These are phyloP conservation scores for Glyptemys insculpta DNA, from an alignment of 2,797 vertebrate species.

Conservation along the genomic window DNA sequence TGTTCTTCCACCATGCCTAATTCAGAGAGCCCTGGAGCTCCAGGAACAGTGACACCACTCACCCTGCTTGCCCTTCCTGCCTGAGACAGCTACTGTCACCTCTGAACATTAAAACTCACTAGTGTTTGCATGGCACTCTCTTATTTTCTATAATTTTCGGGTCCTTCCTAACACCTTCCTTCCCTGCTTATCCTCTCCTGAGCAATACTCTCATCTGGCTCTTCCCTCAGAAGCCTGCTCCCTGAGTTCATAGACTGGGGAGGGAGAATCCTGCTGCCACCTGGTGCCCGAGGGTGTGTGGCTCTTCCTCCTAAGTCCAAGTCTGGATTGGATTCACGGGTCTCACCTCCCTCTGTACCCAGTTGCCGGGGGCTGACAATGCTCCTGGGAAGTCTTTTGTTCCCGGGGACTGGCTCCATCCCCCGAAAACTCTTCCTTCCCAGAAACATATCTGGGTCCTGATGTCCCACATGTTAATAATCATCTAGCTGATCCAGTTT, in stretches of 20 bases:
- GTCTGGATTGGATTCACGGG: neutral
- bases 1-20: neutral
- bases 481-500: neutral
- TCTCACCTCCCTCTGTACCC: neutral
- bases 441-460: neutral
- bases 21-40: neutral
- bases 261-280: neutral
- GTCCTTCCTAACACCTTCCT: neutral
- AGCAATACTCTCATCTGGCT: neutral
- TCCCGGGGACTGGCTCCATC: neutral
- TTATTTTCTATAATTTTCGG: neutral
- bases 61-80: neutral
- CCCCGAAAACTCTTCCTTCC: neutral
- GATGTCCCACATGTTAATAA: neutral
- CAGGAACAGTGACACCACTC: neutral
- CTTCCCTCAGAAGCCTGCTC: neutral
- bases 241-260: neutral
- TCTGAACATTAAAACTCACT: neutral
- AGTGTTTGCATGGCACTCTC: neutral
- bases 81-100: neutral
- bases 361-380: neutral
- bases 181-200: neutral
- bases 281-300: neutral
- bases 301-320: neutral
- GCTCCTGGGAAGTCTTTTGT: neutral